A percentile compares a stretch with the other conserved stretches of the same genome.
Evolutionary conservation across 2,797 vertebrate genomes (phyloP).

Genomic region (Todus mexicanus): DNA sequence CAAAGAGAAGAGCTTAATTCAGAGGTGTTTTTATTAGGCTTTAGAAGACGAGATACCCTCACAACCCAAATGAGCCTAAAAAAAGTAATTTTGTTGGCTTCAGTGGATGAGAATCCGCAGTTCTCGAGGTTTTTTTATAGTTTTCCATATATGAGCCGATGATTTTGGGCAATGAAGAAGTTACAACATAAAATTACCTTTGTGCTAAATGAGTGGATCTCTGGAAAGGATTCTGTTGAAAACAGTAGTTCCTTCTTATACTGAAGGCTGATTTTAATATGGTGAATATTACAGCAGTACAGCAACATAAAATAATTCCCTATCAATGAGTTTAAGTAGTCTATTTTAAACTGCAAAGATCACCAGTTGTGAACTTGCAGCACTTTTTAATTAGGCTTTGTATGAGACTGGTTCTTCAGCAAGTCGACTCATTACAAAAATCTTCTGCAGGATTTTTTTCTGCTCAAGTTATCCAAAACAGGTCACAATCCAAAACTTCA

Average conservation of each 20-base stretch:
- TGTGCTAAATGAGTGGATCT: background rate
- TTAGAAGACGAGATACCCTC: background rate
- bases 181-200: background rate
- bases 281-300: background rate
- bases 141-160: background rate
- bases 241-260: background rate
- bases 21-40: background rate
- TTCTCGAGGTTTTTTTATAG: background rate
- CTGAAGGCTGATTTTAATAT: background rate
- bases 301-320: background rate
- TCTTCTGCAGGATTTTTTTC: background rate
- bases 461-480: background rate
- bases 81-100: background rate
- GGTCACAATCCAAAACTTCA: slow-evolving; percentile 14
- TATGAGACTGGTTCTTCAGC: background rate
- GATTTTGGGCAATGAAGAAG: background rate
- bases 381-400: slow-evolving; percentile 12
- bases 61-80: background rate
- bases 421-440: slow-evolving; percentile 2
- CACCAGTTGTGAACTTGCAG: background rate
- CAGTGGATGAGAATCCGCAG: background rate
- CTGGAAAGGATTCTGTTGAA: background rate
- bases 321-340: background rate
- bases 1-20: background rate
- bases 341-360: background rate